phyloP scores from a whole-genome alignment of 2,113 vertebrate genomes.

The Prinia subflava region DNA sequence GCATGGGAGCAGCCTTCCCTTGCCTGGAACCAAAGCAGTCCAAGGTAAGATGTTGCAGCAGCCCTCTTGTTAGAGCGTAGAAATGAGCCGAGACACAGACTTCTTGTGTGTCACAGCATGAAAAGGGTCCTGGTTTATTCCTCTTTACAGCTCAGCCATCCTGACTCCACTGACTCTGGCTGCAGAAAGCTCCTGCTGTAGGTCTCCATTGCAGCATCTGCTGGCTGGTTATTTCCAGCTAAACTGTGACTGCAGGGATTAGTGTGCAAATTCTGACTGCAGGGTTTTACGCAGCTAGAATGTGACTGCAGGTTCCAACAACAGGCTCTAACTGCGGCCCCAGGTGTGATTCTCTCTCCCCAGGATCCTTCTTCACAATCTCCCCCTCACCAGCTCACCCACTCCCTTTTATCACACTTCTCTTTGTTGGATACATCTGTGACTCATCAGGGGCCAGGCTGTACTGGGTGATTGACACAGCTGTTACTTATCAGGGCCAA shows the following conservation, averaged over 20 bases:
- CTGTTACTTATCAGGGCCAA: neutral
- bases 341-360: neutral
- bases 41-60: neutral
- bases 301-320: neutral
- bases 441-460: neutral
- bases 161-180: neutral
- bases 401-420: neutral
- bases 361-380: neutral
- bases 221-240: neutral
- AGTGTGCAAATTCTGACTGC: neutral
- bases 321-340: neutral
- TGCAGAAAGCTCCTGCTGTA: neutral
- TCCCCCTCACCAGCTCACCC: neutral
- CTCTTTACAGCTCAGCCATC: neutral
- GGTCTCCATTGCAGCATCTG: neutral
- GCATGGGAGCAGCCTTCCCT: neutral
- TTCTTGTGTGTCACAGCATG: neutral
- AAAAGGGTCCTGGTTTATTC: neutral
- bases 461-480: neutral
- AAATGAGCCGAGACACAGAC: neutral
- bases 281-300: too few relatives aligned
- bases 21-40: neutral
- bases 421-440: neutral
- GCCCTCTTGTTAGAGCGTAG: neutral
- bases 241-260: neutral